Evolutionary conservation across 2,797 vertebrate genomes (phyloP).

Genomic region (Dendrocincla fuliginosa): DNA sequence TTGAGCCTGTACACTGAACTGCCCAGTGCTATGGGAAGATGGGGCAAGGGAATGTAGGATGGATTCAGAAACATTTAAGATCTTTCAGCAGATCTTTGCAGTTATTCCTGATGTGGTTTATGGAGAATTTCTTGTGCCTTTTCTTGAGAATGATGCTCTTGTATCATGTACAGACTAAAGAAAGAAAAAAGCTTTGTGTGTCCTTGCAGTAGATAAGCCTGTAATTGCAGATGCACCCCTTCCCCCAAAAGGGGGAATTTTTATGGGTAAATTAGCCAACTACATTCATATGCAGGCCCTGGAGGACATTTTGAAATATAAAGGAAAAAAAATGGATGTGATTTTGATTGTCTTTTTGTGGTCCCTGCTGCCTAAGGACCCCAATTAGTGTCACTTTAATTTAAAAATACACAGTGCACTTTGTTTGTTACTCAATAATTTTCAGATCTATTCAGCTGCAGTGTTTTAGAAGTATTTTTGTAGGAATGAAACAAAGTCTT

Average conservation of each 20-base stretch:
- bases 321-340: neutral
- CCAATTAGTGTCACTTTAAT: neutral
- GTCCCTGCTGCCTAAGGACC: neutral
- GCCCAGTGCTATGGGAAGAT: neutral
- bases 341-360: slow-evolving; percentile 22
- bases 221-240: neutral
- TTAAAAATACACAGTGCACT: neutral
- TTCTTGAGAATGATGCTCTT: neutral
- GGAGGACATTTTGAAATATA: neutral
- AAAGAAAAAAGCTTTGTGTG: neutral
- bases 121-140: neutral
- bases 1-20: neutral
- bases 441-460: neutral
- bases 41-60: neutral
- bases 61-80: neutral
- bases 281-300: neutral
- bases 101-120: slow-evolving; percentile 15
- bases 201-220: neutral
- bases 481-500: neutral
- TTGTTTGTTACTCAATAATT: neutral
- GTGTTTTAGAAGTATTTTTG: neutral
- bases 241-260: neutral
- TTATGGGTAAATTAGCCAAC: neutral
- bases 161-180: neutral
- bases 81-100: neutral